These are phyloP conservation scores for Brachymystax lenok DNA, from an alignment of 2,797 vertebrate species.

Conservation along the genomic window DNA sequence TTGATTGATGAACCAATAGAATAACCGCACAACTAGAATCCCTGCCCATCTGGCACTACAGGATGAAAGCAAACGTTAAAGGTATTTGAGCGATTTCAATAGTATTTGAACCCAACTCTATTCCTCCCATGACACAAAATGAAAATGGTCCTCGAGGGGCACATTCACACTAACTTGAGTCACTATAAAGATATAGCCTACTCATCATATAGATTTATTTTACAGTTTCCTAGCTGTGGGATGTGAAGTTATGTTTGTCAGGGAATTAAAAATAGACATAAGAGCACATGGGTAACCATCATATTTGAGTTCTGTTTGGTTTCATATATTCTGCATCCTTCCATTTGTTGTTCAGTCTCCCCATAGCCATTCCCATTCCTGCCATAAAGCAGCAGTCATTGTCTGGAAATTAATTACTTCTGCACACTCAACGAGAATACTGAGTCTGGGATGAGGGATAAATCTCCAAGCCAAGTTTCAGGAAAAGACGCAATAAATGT, in stretches of 20 bases:
- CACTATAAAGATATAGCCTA: neutral
- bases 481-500: neutral
- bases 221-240: neutral
- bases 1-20: too few relatives aligned
- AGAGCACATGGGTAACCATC: neutral
- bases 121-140: neutral
- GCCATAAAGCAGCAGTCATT: constrained; percentile 15
- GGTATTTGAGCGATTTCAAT: neutral
- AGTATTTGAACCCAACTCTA: neutral
- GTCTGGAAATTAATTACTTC: too few relatives aligned
- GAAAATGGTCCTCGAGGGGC: constrained; percentile 12
- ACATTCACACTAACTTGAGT: constrained; percentile 2
- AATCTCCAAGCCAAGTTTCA: neutral
- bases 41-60: too few relatives aligned
- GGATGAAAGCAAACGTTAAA: neutral
- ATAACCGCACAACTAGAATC: too few relatives aligned
- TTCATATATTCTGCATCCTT: neutral
- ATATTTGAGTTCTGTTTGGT: neutral
- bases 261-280: too few relatives aligned
- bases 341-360: neutral
- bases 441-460: neutral
- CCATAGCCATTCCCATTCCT: constrained; percentile 6
- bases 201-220: neutral
- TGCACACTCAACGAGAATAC: neutral
- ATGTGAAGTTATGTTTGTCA: neutral